These are phyloP conservation scores for Cylloceria caligata DNA, from an alignment of 2,888 invertebrate species.

Conservation along the genomic window DNA sequence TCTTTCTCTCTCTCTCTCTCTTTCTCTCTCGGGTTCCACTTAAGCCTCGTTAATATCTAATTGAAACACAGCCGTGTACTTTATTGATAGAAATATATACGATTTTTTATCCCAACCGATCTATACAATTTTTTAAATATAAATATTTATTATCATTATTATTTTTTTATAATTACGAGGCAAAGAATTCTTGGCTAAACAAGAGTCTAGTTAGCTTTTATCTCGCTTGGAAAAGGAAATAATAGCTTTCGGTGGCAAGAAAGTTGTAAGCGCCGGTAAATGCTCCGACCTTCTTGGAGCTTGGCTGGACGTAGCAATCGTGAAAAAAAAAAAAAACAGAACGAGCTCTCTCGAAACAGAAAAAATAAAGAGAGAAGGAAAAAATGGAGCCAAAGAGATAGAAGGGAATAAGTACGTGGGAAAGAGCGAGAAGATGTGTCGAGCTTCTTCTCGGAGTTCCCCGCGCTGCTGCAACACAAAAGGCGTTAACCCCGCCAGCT, in stretches of 20 bases:
- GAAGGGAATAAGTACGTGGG: constrained; percentile 47
- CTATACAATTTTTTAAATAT: too few relatives aligned
- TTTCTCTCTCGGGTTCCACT: constrained; percentile 27
- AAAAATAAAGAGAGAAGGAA: constrained; percentile 19
- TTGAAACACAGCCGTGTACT: constrained; percentile 38
- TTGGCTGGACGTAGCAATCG: constrained; percentile 39
- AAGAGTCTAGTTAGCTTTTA: constrained; percentile 58
- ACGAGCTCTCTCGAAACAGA: constrained; percentile 29
- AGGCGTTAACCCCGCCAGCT: constrained; percentile 77
- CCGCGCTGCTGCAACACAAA: constrained; percentile 72
- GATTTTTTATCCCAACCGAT: not conserved
- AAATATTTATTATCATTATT: not conserved
- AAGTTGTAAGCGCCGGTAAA: constrained; percentile 58
- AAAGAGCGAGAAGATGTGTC: constrained; percentile 60
- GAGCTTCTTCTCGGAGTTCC: constrained; percentile 63
- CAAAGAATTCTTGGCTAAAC: constrained; percentile 40
- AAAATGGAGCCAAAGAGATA: constrained; percentile 43
- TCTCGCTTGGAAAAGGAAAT: constrained; percentile 10
- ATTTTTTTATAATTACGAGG: constrained; percentile 17
- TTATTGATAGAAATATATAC: constrained; percentile 32
- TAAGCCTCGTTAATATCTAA: constrained; percentile 49
- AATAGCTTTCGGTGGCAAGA: constrained; percentile 59
- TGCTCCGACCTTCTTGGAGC: constrained; percentile 52
- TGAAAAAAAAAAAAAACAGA: constrained; percentile 41
- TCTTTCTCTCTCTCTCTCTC: too few relatives aligned